These are phyloP conservation scores for Acyrthosiphon pisum DNA, from an alignment of 1,140 invertebrate species.

Conservation along the genomic window DNA sequence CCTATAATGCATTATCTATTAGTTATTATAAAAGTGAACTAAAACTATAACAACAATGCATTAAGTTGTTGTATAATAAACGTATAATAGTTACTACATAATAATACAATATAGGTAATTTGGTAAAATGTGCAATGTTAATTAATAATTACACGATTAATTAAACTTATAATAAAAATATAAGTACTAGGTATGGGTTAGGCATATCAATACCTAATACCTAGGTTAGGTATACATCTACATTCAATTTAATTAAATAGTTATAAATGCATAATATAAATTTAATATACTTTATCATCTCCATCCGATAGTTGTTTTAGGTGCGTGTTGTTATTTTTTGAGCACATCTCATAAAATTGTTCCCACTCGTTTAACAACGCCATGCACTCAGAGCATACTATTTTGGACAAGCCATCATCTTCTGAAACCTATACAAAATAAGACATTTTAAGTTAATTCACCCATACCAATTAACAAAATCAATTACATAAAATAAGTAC, in stretches of 20 bases:
- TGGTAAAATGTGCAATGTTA: neutral
- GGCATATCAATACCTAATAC: neutral
- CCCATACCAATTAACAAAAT: too few species aligned
- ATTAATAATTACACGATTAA: too few species aligned
- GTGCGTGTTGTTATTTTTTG: conserved; percentile 19
- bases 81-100: neutral
- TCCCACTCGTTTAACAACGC: conserved; percentile 14
- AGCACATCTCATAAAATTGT: conserved; percentile 43
- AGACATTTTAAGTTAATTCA: neutral
- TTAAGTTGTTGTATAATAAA: neutral
- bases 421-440: conserved; percentile 30
- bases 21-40: neutral
- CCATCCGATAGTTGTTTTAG: neutral
- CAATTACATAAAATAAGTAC: too few species aligned
- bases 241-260: neutral
- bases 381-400: conserved; percentile 14
- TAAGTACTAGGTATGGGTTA: neutral
- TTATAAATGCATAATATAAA: neutral
- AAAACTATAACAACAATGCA: neutral
- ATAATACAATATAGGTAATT: neutral
- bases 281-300: conserved; percentile 38
- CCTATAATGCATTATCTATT: neutral
- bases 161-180: neutral
- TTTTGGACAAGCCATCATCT: conserved; percentile 27
- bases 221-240: neutral